Conservation (phyloP, 2,113 vertebrate species). For the Pseudopodoces humilis region DNA sequence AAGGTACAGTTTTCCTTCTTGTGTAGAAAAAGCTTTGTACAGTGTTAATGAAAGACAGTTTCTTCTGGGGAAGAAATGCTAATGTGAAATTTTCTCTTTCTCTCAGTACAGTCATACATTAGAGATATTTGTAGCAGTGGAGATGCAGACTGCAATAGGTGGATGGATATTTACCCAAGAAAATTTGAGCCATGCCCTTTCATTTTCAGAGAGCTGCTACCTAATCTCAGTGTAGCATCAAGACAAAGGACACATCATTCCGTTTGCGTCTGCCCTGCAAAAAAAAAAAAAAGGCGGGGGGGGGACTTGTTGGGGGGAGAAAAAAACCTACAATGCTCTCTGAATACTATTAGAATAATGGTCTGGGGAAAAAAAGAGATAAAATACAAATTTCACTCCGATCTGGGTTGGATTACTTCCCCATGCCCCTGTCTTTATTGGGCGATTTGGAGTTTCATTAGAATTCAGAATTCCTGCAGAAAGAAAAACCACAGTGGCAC, state of each 20-base stretch:
- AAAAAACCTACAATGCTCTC: slow-evolving; percentile 51
- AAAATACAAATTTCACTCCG: slow-evolving; percentile 80
- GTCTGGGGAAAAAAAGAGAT: slow-evolving; percentile 50
- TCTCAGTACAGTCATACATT: neutral
- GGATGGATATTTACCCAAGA: slow-evolving; percentile 77
- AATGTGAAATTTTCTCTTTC: slow-evolving; percentile 50
- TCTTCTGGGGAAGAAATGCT: slow-evolving; percentile 27
- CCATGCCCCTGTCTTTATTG: slow-evolving; percentile 81
- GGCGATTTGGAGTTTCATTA: slow-evolving; percentile 85
- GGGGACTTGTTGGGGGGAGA: neutral
- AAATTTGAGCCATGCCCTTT: slow-evolving; percentile 77
- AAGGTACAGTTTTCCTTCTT: slow-evolving; percentile 16
- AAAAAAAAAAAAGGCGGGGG: neutral
- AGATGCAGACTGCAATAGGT: slow-evolving; percentile 54
- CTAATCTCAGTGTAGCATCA: slow-evolving; percentile 72
- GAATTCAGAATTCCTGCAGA: slow-evolving; percentile 83
- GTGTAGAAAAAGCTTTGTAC: slow-evolving; percentile 15
- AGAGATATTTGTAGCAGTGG: slow-evolving; percentile 52
- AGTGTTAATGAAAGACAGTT: slow-evolving; percentile 48
- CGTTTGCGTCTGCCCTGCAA: slow-evolving; percentile 48
- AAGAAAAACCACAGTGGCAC: slow-evolving; percentile 76
- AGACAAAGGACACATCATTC: slow-evolving; percentile 76
- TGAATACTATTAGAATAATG: slow-evolving; percentile 74
- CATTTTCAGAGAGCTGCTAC: slow-evolving; percentile 72
- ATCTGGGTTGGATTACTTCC: slow-evolving; percentile 79